Evolutionary conservation across 2,113 vertebrate genomes (phyloP).

Genomic region (Turdus rufiventris): DNA sequence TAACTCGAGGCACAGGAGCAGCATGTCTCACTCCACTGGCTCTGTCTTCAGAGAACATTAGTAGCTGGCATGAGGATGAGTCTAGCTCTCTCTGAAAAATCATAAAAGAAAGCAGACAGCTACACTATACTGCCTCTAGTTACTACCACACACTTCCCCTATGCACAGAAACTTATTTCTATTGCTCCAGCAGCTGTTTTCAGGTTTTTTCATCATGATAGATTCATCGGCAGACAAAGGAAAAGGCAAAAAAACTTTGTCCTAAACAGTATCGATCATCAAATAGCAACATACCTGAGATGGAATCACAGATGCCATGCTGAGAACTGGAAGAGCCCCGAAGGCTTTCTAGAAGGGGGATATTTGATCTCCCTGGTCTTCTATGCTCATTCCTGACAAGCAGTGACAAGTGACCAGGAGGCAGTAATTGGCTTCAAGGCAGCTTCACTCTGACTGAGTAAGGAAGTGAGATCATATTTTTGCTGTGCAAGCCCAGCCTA

Average conservation of each 20-base stretch:
- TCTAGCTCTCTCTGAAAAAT: neutral
- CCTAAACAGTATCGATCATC: neutral
- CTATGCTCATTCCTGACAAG: neutral
- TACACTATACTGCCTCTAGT: neutral
- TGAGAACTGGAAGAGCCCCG: neutral
- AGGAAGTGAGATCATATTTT: neutral
- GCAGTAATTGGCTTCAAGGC: neutral
- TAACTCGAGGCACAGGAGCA: constrained; percentile 32
- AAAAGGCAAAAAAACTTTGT: neutral
- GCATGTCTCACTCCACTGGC: constrained; percentile 56
- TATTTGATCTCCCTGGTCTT: neutral
- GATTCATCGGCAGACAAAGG: neutral
- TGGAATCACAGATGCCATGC: neutral
- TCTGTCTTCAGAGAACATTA: constrained; percentile 49
- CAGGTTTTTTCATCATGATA: neutral
- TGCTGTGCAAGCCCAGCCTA: neutral
- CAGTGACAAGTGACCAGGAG: neutral
- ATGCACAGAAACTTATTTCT: neutral
- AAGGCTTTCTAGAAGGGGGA: neutral
- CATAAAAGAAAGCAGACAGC: constrained; percentile 1
- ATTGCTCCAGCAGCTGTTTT: neutral
- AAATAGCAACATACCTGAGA: neutral
- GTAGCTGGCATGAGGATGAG: constrained; percentile 4
- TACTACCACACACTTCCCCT: neutral
- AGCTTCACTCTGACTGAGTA: neutral